Evolutionary conservation across 23 tunicate species (phyloP).

Genomic region (Styela clava): DNA sequence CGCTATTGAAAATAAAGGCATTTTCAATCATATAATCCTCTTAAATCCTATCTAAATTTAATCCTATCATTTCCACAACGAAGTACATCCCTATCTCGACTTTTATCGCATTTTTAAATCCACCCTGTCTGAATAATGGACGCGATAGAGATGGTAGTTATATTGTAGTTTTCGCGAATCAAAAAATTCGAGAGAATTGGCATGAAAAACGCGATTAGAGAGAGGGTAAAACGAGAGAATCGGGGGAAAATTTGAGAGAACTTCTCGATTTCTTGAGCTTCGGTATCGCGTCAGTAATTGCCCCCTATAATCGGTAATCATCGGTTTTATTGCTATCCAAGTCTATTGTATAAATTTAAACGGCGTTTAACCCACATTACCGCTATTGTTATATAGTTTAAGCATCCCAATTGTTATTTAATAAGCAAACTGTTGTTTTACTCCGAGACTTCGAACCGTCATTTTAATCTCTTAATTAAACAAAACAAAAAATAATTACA

Average conservation of each 20-base stretch:
- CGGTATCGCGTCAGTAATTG: neutral
- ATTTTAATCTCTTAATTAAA: neutral
- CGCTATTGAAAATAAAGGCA: neutral
- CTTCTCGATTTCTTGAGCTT: neutral
- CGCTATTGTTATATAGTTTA: neutral
- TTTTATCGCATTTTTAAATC: neutral
- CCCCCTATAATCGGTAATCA: neutral
- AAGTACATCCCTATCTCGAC: neutral
- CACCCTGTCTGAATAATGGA: neutral
- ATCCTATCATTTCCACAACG: neutral
- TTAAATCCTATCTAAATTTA: neutral
- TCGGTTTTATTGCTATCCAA: neutral
- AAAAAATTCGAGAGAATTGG: neutral
- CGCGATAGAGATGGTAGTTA: neutral
- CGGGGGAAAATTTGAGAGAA: neutral
- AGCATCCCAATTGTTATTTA: constrained; percentile 21
- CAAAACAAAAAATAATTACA: too few relatives aligned
- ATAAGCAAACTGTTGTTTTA: constrained; percentile 8
- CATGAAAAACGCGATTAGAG: neutral
- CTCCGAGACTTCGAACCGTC: neutral
- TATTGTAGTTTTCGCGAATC: neutral
- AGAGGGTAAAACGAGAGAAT: neutral
- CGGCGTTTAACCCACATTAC: constrained; percentile 6
- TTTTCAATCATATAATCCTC: constrained; percentile 8
- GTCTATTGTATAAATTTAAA: neutral